These are phyloP conservation scores for Drosophila mimica DNA, from an alignment of 2,888 invertebrate genomes.

Conservation along the genomic window DNA sequence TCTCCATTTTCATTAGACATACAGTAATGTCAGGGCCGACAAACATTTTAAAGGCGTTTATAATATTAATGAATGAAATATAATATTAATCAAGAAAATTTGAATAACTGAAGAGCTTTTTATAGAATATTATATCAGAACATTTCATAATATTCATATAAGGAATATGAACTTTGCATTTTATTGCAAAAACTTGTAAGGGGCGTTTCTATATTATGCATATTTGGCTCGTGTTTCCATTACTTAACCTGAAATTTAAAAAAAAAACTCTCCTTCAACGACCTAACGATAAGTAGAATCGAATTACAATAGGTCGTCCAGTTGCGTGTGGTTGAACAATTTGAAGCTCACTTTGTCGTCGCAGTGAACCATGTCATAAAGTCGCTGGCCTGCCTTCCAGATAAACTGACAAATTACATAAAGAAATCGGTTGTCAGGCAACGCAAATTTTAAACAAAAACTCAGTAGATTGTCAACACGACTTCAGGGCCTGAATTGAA, in stretches of 20 bases:
- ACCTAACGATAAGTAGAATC: constrained; percentile 8
- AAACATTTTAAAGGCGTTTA: constrained; percentile 44
- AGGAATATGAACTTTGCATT: not conserved
- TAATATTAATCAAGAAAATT: not conserved
- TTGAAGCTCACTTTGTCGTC: constrained; percentile 20
- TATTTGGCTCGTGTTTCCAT: constrained; percentile 8
- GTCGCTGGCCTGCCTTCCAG: constrained; percentile 37
- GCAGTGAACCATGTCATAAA: constrained; percentile 72
- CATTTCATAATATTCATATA: not conserved
- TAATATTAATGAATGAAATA: constrained; percentile 41
- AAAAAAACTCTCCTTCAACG: constrained; percentile 16
- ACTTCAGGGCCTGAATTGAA: constrained; percentile 18
- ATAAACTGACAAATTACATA: constrained; percentile 40
- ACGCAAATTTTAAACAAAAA: constrained; percentile 37
- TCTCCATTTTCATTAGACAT: constrained; percentile 58
- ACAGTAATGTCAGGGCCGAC: constrained; percentile 35
- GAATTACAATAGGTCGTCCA: constrained; percentile 31
- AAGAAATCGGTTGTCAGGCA: constrained; percentile 38
- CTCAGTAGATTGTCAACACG: constrained; percentile 62
- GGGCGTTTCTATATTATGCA: not conserved
- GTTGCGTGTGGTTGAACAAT: constrained; percentile 67
- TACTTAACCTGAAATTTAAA: constrained; percentile 8
- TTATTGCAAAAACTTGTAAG: not conserved
- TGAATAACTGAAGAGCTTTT: not conserved
- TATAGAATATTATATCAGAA: no score